Base-by-base conservation (phyloP, 2,888 invertebrate genomes). In the Seira ritae region DNA sequence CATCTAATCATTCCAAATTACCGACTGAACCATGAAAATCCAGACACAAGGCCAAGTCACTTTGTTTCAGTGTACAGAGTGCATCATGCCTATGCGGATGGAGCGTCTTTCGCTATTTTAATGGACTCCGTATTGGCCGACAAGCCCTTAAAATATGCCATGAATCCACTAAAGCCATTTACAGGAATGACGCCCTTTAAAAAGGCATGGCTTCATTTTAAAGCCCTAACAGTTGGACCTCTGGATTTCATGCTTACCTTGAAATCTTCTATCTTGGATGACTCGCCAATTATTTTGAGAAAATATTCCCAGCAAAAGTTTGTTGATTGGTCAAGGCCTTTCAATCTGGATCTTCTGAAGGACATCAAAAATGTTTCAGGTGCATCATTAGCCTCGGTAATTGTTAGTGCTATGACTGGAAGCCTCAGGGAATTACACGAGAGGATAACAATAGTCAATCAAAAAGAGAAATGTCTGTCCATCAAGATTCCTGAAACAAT, bases 1-100 rank as follows among this genome's bases (percentile, higher is more conserved):
- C 85, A 87, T 50, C 73, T 88, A 6, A 86, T 88, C 37, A 82
- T 88, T 46, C 88, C 88, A 6, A 74, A 84, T 69, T 88, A 87
- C 42, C 78, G 80, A 22, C 78, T 81, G 46, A 31, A 68, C n/a
- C 24, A 73, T 69, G 85, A 68, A 42, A 80, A 24, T 60, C 42
- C 62, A 0, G 77, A 78, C 42, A 67, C 60, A 12, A 24, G 69
- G 46, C 66, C 78, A 10, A 50, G 42, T 1, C 84, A 86, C 62
- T 86, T 79, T 60, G 84, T 76, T 1, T 81, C 71, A 8, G 19
- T 86, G 12, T 70, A 72, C 42, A 78, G 86, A 6, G 71, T 82
- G 4, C 86, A 86, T 37, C 86, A 86, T 65, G 78, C 84, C 4
- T 86, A 86, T 31, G 69, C 71, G 0, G 86, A 86, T 66, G 86